Conservation (phyloP, 2,888 invertebrate genomes). For the Pterostichus niger region DNA sequence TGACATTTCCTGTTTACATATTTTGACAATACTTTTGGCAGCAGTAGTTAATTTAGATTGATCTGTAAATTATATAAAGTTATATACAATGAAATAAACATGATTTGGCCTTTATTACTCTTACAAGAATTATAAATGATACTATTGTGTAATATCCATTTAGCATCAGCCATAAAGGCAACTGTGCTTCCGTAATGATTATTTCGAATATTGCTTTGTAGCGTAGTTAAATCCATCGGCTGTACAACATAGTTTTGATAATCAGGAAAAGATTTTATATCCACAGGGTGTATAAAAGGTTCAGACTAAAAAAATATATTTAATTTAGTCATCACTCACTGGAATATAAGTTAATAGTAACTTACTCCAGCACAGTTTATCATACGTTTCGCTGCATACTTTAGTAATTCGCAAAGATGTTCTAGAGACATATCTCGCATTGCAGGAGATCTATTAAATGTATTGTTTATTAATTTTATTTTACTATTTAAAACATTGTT, state of each 20-base stretch:
- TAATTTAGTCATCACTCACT: background rate
- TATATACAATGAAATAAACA: constrained; percentile 6
- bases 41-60: constrained; percentile 88
- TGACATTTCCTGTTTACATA: constrained; percentile 92
- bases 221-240: constrained; percentile 90
- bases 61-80: constrained; percentile 78
- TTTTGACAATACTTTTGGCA: constrained; percentile 89
- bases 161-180: constrained; percentile 92
- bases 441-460: constrained; percentile 80
- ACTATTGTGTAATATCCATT: constrained; percentile 97
- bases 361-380: constrained; percentile 89
- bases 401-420: constrained; percentile 88
- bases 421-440: constrained; percentile 87
- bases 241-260: constrained; percentile 91
- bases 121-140: constrained; percentile 93
- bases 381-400: constrained; percentile 90
- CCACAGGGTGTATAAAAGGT: constrained; percentile 89
- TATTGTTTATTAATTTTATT: constrained; percentile 40
- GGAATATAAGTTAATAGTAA: constrained; percentile 63
- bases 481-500: background rate
- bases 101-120: constrained; percentile 71
- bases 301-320: constrained; percentile 81
- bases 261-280: constrained; percentile 84
- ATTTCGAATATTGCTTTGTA: constrained; percentile 88
- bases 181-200: constrained; percentile 92